Conservation (phyloP, 2,888 invertebrate genomes). For the Dorcus hopei region DNA sequence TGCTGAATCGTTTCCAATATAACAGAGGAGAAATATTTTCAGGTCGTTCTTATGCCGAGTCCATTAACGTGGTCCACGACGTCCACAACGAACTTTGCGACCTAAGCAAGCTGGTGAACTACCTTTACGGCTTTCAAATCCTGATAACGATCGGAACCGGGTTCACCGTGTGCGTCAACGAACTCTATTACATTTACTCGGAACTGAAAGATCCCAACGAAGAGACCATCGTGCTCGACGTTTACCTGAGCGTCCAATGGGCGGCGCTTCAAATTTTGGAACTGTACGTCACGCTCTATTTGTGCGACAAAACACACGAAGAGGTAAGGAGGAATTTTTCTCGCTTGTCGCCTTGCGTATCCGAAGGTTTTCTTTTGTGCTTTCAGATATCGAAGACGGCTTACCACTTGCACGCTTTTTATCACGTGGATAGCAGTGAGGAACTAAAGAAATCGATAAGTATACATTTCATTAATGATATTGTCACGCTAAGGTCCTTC, state of each 20-base stretch:
- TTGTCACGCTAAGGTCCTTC: too few species aligned
- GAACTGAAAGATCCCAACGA: constrained; percentile 1
- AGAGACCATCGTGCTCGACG: constrained; percentile 7
- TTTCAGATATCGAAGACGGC: constrained; percentile 14
- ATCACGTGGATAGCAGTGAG: constrained; percentile 1
- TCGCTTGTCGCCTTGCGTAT: too few species aligned
- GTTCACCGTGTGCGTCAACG: constrained; percentile 22
- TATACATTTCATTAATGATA: neutral
- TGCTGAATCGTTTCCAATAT: too few species aligned
- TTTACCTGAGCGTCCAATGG: constrained; percentile 27
- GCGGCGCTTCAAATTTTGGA: constrained; percentile 21
- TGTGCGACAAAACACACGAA: constrained; percentile 8
- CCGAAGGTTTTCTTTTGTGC: too few species aligned
- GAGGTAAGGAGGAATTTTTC: constrained; percentile 3
- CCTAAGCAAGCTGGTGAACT: constrained; percentile 18
- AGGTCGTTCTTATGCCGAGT: constrained; percentile 1
- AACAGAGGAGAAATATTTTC: neutral
- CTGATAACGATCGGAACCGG: constrained; percentile 20
- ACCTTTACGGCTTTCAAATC: constrained; percentile 24
- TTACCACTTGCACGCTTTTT: constrained; percentile 11
- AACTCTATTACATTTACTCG: constrained; percentile 22
- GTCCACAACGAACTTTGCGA: constrained; percentile 23
- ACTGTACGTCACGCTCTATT: constrained; percentile 16
- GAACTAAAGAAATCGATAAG: constrained; percentile 11
- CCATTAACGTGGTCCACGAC: constrained; percentile 18